Base-by-base conservation (phyloP, 1,140 invertebrate genomes). In the Hyles euphorbiae region DNA sequence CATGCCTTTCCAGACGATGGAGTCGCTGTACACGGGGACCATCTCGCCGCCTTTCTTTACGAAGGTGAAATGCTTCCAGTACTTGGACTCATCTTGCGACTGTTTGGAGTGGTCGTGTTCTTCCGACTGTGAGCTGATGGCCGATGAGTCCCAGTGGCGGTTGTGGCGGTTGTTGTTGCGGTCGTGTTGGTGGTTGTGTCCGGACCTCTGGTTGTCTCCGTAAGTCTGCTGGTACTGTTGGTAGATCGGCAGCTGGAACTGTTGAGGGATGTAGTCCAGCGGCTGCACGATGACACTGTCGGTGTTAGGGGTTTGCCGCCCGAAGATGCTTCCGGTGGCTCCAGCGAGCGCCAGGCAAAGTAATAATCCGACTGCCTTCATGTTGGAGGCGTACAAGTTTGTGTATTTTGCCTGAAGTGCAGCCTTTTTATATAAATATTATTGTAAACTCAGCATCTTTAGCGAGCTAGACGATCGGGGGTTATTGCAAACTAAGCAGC, bases 291-390 rank as follows among this genome's bases (percentile, higher is more conserved):
- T 64, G 6, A 72, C 55, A 51, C 51, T 56, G 47, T 74, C 67
- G 60, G 67, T 12, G 5, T 58, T 66, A 6, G 58, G 65, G 33
- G 63, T 48, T 45, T 74, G 65, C 3, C 65, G 70, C 6, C 72
- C 61, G 70, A 86, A 81, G 68, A 87, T 81, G 61, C 68, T 78
- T 55, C 65, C 80, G n/a, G 72, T 56, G 45, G 68, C 58, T 63
- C 69, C 68, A 56, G 72, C 70, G 52, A 85, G 68, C 22, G 72
- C 73, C 12, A 86, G 70, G 68, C 72, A 81, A 51, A 83, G 53
- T 12, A 85, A 63, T 34, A 78, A 51, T 62, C 68, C 74, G 61
- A 76, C 61, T 54, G 71, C 70, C 70, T 76, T 87, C 84, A 87
- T 87, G 58, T 58, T 76, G 72, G 44, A 44, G 56, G 53, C 8